Evolutionary conservation across 2,113 vertebrate genomes (phyloP), one percentile per base, ranked within the genome.

Genomic region (Amblyornis subalaris): DNA sequence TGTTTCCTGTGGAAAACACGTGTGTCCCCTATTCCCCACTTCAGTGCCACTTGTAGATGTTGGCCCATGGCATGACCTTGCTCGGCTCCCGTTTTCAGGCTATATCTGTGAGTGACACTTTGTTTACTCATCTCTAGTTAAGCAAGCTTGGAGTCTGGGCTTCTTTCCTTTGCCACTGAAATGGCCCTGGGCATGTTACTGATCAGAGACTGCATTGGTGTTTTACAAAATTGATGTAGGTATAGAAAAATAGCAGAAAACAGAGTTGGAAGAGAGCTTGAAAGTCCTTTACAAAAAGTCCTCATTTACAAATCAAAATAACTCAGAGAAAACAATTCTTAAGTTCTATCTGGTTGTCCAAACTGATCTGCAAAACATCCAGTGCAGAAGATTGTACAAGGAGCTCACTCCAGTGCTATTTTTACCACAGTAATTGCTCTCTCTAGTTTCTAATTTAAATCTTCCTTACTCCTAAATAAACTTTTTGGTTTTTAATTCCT

Each of bases 401-500:
- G 36, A 83, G 61, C 55, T 85, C 54, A 44, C n/a, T 80, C 53
- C 57, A 58, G 44, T 17, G 50, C 42, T 86, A 73, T 89, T 91
- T 94, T 93, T 77, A 77, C 45, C 60, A 65, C 60, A 3, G 2
- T 47, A 82, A 75, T 67, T 80, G 64, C 45, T 82, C 76, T 77
- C 72, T 44, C 58, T 61, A 48, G 28, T 73, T 86, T 47, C 76
- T 69, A 76, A 92, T 57, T 88, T 83, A 89, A 79, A 80, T 60
- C 12, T 55, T 36, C 42, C 19, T 77, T 84, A 86, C 42, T 86
- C 73, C 33, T 42, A 77, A 91, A 89, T 61, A 73, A 89, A n/a
- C 58, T 84, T 79, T 85, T 85, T 74, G 70, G n/a, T 17, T 73
- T 72, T 80, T 77, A 42, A 81, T 84, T 84, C 82, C 76, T 90